These are phyloP conservation scores for Drosophila watanabei DNA, from an alignment of 1,140 invertebrate species.

Conservation along the genomic window DNA sequence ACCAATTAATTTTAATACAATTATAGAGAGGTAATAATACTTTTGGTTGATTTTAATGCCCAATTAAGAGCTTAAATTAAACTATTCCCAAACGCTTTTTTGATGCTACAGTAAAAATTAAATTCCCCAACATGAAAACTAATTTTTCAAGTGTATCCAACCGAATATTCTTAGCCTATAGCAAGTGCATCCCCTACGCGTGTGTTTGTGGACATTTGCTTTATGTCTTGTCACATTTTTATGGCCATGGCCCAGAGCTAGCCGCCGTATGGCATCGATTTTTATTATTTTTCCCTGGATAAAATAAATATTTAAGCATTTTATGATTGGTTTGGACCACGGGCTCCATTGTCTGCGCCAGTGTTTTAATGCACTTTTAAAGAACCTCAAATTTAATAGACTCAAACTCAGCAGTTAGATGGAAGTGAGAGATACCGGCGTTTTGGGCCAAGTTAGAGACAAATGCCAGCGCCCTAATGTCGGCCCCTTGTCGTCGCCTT, in stretches of 20 bases:
- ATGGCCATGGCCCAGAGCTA: slow-evolving; percentile 37
- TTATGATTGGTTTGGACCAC: slow-evolving; percentile 61
- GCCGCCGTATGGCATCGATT: slow-evolving; percentile 76
- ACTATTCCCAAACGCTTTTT: not conserved
- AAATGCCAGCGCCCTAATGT: slow-evolving; percentile 42
- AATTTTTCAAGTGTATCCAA: not conserved
- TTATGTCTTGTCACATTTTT: slow-evolving; percentile 81
- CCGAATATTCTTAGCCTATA: slow-evolving; percentile 22
- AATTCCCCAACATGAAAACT: too few relatives aligned
- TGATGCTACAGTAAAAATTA: not conserved
- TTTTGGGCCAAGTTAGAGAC: slow-evolving; percentile 27
- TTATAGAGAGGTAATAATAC: too few relatives aligned
- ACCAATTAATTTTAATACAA: too few relatives aligned
- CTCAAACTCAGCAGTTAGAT: slow-evolving; percentile 31
- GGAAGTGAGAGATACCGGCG: slow-evolving; percentile 21
- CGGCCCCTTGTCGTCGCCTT: slow-evolving; percentile 34
- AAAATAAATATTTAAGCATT: slow-evolving; percentile 80
- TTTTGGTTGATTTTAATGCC: too few relatives aligned
- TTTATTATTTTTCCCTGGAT: slow-evolving; percentile 72
- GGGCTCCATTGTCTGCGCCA: slow-evolving; percentile 34
- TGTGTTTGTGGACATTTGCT: slow-evolving; percentile 60
- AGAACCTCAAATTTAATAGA: slow-evolving; percentile 78
- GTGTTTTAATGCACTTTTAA: slow-evolving; percentile 79
- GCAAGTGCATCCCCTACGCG: slow-evolving; percentile 54
- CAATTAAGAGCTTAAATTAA: too few relatives aligned